These are phyloP conservation scores for Synanthedon formicaeformis DNA, from an alignment of 2,888 invertebrate genomes.

Conservation along the genomic window DNA sequence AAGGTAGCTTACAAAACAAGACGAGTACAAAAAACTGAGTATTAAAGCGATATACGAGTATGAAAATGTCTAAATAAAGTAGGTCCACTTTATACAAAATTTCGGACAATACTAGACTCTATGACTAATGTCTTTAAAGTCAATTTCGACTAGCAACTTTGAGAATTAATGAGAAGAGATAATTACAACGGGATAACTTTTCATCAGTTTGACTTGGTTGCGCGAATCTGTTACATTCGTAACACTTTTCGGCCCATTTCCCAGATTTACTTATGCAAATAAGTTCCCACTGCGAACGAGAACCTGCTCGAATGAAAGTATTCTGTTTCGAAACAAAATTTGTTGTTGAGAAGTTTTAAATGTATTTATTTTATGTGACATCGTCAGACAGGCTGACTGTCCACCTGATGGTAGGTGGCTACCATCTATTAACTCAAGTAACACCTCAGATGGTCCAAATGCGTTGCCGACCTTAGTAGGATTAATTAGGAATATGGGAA, in stretches of 20 bases:
- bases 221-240: slow-evolving; percentile 20
- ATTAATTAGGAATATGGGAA: too few species aligned
- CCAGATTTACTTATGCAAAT: slow-evolving; percentile 60
- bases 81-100: too few species aligned
- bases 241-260: slow-evolving; percentile 53
- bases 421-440: too few species aligned
- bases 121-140: background rate
- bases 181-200: slow-evolving; percentile 16
- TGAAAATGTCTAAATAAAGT: too few species aligned
- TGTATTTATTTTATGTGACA: slow-evolving; percentile 1
- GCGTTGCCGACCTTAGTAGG: too few species aligned
- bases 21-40: too few species aligned
- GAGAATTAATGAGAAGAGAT: slow-evolving; percentile 14
- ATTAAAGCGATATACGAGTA: too few species aligned
- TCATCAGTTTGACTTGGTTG: slow-evolving; percentile 11
- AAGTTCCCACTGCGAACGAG: slow-evolving; percentile 49
- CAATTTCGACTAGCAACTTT: slow-evolving; percentile 8
- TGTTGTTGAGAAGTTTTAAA: slow-evolving; percentile 14
- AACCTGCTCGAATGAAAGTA: slow-evolving; percentile 48
- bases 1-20: too few species aligned
- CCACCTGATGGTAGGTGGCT: too few species aligned
- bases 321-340: slow-evolving; percentile 32
- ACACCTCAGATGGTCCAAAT: slow-evolving; percentile 7
- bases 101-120: too few species aligned
- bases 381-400: background rate